These are phyloP conservation scores for Enteromius radiatus DNA, from an alignment of 2,797 vertebrate genomes.

Conservation along the genomic window DNA sequence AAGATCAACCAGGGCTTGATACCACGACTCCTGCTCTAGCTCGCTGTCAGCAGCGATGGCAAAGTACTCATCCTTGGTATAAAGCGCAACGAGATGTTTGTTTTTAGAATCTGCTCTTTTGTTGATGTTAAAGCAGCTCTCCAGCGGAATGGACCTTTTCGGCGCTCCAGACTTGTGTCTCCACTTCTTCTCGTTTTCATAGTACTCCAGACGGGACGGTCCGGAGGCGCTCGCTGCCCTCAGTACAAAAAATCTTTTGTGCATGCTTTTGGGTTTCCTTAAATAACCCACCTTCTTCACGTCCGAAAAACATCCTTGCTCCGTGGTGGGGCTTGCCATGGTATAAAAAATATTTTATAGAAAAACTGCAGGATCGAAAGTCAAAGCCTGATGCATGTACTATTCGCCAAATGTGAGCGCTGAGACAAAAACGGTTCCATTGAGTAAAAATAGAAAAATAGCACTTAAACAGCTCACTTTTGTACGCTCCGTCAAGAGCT, in stretches of 20 bases:
- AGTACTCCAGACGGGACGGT: conserved; percentile 88
- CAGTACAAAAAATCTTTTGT: conserved; percentile 90
- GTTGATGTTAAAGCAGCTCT: conserved; percentile 92
- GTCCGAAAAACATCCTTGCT: conserved; percentile 83
- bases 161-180: conserved; percentile 88
- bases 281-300: conserved; percentile 92
- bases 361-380: conserved; percentile 21
- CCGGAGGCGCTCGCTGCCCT: conserved; percentile 84
- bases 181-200: conserved; percentile 93
- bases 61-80: conserved; percentile 89
- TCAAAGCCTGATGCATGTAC: conserved; percentile 5
- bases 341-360: conserved; percentile 34
- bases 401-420: conserved; percentile 5
- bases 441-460: conserved; percentile 30
- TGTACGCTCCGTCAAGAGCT: conserved; percentile 34
- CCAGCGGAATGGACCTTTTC: conserved; percentile 87
- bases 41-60: conserved; percentile 87
- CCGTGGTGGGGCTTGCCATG: conserved; percentile 83
- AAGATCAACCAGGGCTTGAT: conserved; percentile 84
- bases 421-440: background rate
- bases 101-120: conserved; percentile 91
- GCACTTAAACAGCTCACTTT: background rate
- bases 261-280: conserved; percentile 92
- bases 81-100: conserved; percentile 88
- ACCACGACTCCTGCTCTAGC: conserved; percentile 87